Base-by-base conservation (phyloP, 2,797 vertebrate species). In the Leuciscus waleckii region DNA sequence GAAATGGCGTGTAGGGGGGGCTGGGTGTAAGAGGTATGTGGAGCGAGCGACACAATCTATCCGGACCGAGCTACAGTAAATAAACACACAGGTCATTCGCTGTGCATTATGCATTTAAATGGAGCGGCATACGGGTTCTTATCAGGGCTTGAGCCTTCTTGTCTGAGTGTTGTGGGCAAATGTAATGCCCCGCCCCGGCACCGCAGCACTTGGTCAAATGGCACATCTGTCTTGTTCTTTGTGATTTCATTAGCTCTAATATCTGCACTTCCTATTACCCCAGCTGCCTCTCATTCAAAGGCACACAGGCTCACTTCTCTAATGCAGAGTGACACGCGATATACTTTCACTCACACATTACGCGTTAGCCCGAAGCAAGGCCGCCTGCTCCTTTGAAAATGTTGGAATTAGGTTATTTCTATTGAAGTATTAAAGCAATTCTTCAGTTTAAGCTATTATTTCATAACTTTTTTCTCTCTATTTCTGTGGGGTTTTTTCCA, bases 371-470 rank as follows among this genome's bases (percentile, higher is more conserved):
- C 94, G 93, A 90, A 97, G 98, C 97, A 95, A 96, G 91, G 93
- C 94, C 95, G 95, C 96, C 95, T 94, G 96, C 96, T 97, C 95
- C 96, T 96, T 96, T 97, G 95, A 97, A 97, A 98, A 97, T 96
- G 96, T 96, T 98, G 97, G 95, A 97, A 97, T 97, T 97, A 96
- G 97, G 96, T 98, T 98, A 98, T 99, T 99, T 98, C 97, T 97
- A 97, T 97, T 96, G 97, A 97, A 97, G 97, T 98, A 99, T 99
- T 99, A 98, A 98, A 98, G 97, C 97, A 96, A 98, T 98, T 97
- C 97, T 96, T 99, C 97, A 98, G 96, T 97, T 97, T 96, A 96
- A 96, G 95, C 95, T 97, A 98, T 97, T 97, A 97, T 97, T 97
- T 97, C 96, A 91, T 89, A 82, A 78, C 82, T 87, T 85, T 84